phyloP scores from a whole-genome alignment of 2,888 invertebrate species.

The Machimus rusticus region DNA sequence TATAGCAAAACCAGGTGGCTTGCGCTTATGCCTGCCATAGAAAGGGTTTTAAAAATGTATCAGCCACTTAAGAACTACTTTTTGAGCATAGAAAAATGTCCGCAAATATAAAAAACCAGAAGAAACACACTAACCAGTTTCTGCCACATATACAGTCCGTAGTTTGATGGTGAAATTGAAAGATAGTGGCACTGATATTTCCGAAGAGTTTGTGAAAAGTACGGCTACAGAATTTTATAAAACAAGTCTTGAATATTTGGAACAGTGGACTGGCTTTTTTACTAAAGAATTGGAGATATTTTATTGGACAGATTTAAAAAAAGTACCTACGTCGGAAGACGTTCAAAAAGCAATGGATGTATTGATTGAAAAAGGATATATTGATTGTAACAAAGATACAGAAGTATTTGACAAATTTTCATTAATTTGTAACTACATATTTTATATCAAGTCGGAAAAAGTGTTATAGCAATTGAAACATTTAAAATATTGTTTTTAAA shows the following conservation, averaged over 20 bases:
- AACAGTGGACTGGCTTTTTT: conserved; percentile 13
- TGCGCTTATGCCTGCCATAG: too few relatives aligned
- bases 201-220: conserved; percentile 23
- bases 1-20: not conserved
- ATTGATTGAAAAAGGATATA: not conserved
- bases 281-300: not conserved
- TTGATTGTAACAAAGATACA: not conserved
- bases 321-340: not conserved
- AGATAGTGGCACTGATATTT: conserved; percentile 24
- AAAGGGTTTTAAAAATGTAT: too few relatives aligned
- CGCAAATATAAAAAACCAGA: not conserved
- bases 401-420: not conserved
- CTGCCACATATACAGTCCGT: conserved; percentile 8
- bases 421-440: not conserved
- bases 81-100: not conserved
- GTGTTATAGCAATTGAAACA: too few relatives aligned
- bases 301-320: not conserved
- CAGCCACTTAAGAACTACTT: not conserved
- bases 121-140: conserved; percentile 17
- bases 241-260: conserved; percentile 24
- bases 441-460: too few relatives aligned
- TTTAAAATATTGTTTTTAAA: too few relatives aligned
- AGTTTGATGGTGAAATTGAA: conserved; percentile 5
- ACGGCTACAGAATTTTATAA: conserved; percentile 19
- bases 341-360: not conserved